These are phyloP conservation scores for Carcharodon carcharias DNA, from an alignment of 2,797 vertebrate genomes.

Conservation along the genomic window DNA sequence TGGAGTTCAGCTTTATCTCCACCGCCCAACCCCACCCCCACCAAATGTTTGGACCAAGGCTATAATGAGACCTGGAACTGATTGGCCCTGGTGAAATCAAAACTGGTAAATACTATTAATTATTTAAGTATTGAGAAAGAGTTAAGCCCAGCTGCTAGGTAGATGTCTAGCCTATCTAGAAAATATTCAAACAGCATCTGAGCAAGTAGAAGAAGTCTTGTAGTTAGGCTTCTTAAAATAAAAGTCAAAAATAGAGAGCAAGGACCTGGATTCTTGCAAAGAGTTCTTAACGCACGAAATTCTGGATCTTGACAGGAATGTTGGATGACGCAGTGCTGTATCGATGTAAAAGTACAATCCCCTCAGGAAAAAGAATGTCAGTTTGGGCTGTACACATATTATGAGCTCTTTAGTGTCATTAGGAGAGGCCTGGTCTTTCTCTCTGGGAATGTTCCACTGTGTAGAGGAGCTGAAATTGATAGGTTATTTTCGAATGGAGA, in stretches of 20 bases:
- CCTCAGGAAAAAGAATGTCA: neutral
- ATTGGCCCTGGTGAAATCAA: neutral
- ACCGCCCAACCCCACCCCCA: too few species aligned
- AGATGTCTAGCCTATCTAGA: neutral
- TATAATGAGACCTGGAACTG: neutral
- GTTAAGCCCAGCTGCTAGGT: neutral
- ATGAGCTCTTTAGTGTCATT: neutral
- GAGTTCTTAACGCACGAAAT: neutral
- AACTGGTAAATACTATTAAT: neutral
- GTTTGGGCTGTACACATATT: neutral
- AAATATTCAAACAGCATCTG: neutral
- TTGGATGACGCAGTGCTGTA: neutral
- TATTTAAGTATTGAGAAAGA: neutral
- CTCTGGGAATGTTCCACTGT: neutral
- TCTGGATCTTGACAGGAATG: neutral
- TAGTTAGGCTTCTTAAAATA: neutral
- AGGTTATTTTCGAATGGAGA: neutral
- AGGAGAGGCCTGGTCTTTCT: too few species aligned
- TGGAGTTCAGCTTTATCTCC: too few species aligned
- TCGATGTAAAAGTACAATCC: neutral
- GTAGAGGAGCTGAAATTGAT: neutral
- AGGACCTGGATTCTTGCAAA: neutral
- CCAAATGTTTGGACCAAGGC: neutral
- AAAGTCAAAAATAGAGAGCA: neutral
- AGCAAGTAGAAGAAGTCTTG: neutral